phyloP scores from a whole-genome alignment of 2,113 vertebrate species.

The Cygnus atratus region DNA sequence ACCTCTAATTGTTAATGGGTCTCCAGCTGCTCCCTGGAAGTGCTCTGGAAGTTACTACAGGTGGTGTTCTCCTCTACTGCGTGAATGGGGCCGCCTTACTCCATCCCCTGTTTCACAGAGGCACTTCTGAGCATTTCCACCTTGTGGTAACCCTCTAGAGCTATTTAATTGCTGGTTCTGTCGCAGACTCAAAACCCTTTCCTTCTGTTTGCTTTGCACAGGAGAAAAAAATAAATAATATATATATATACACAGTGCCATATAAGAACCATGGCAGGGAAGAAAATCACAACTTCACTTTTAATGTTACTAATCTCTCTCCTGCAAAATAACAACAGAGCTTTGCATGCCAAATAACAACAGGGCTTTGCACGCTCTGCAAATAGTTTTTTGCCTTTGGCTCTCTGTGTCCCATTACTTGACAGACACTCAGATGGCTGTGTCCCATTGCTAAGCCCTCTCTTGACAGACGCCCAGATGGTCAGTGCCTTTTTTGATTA shows the following conservation, averaged over 20 bases:
- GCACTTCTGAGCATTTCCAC: background rate
- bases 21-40: background rate
- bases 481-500: background rate
- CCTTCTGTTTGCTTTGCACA: background rate
- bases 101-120: background rate
- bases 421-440: background rate
- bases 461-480: background rate
- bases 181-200: background rate
- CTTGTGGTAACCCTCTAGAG: background rate
- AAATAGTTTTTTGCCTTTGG: background rate
- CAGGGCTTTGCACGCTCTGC: background rate
- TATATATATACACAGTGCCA: background rate
- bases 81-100: background rate
- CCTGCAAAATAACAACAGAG: slow-evolving; percentile 2
- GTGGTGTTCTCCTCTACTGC: background rate
- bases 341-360: background rate
- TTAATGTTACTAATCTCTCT: background rate
- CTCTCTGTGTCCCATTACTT: background rate
- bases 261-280: background rate
- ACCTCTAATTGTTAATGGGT: background rate
- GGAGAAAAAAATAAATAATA: background rate
- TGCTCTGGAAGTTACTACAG: background rate
- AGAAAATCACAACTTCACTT: background rate
- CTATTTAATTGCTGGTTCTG: background rate
- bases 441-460: background rate